Conservation (phyloP, 2,797 vertebrate genomes). For the Gobionotothen gibberifrons region DNA sequence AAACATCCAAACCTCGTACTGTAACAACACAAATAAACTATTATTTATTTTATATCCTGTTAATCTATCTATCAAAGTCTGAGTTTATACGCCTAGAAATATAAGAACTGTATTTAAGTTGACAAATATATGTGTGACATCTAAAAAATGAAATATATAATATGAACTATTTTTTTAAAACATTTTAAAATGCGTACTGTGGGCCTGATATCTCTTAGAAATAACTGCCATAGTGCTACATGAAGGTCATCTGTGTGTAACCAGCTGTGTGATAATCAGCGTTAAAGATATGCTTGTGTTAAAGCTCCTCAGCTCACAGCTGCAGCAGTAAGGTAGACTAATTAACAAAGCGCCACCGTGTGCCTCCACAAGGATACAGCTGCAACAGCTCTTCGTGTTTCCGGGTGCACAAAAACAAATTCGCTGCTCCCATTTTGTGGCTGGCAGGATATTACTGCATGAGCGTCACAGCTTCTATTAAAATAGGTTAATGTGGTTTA, state of each 20-base stretch:
- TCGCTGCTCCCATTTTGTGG: conserved; percentile 63
- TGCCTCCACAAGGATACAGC: neutral
- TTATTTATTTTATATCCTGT: neutral
- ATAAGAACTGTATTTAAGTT: neutral
- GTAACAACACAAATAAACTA: neutral
- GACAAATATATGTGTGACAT: neutral
- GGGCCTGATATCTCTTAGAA: too few species aligned
- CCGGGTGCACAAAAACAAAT: conserved; percentile 12
- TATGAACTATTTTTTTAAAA: too few species aligned
- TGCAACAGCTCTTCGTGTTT: conserved; percentile 26
- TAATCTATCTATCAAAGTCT: neutral
- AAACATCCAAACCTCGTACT: neutral
- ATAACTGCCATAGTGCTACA: neutral
- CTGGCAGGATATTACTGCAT: conserved; percentile 18
- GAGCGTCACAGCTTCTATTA: conserved; percentile 5
- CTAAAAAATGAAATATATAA: too few species aligned
- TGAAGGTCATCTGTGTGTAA: neutral
- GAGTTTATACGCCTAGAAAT: neutral
- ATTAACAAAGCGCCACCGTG: conserved; percentile 9
- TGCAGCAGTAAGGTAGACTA: conserved; percentile 2
- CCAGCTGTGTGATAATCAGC: neutral
- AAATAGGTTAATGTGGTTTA: neutral
- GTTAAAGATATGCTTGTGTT: neutral
- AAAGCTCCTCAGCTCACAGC: neutral
- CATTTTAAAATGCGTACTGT: too few species aligned